phyloP scores from a whole-genome alignment of 2,888 invertebrate species.

The Patella depressa region DNA sequence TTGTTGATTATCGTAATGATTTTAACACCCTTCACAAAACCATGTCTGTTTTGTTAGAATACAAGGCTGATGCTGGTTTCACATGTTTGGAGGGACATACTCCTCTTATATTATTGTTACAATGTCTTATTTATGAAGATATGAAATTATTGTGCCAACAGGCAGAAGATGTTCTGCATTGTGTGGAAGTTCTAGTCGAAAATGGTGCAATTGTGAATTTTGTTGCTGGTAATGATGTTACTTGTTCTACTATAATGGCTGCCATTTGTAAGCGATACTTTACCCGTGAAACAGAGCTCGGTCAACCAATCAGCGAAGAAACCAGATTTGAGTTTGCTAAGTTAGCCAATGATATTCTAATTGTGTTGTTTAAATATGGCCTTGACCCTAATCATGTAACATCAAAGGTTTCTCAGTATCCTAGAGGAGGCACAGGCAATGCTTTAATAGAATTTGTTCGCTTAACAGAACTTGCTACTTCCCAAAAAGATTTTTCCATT shows the following conservation, averaged over 20 bases:
- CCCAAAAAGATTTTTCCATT: constrained; percentile 79
- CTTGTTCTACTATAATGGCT: constrained; percentile 74
- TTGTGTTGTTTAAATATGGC: constrained; percentile 79
- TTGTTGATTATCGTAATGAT: constrained; percentile 73
- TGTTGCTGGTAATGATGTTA: constrained; percentile 77
- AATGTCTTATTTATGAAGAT: constrained; percentile 83
- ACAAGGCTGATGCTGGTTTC: constrained; percentile 57
- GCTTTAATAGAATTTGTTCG: constrained; percentile 78
- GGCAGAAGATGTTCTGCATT: constrained; percentile 76
- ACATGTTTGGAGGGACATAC: constrained; percentile 61
- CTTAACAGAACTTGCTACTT: constrained; percentile 80
- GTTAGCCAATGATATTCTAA: constrained; percentile 80
- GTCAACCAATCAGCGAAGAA: not conserved
- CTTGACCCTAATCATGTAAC: constrained; percentile 78
- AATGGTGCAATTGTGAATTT: constrained; percentile 84
- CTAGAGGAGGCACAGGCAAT: constrained; percentile 70
- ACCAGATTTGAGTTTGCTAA: constrained; percentile 64
- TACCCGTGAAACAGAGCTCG: constrained; percentile 9
- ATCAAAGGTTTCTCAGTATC: constrained; percentile 71
- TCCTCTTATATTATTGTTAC: constrained; percentile 82
- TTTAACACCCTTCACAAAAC: constrained; percentile 53
- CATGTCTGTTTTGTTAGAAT: constrained; percentile 58
- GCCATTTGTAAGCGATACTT: constrained; percentile 51
- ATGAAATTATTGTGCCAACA: constrained; percentile 78
- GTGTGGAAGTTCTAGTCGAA: constrained; percentile 79